Conservation (phyloP, 2,888 invertebrate species). For the Thereva nobilitata region DNA sequence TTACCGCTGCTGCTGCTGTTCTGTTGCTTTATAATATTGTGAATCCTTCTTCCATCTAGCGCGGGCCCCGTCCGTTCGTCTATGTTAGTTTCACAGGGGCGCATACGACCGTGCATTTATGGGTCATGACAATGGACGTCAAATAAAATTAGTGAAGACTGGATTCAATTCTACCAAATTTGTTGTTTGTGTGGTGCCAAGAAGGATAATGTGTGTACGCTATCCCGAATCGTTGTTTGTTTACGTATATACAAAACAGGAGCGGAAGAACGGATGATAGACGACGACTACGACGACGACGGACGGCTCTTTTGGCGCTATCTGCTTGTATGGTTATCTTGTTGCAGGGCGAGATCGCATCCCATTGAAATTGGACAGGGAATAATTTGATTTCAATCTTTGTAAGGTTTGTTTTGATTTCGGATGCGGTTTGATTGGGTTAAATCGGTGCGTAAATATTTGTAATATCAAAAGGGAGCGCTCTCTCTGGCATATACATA, state of each 20-base stretch:
- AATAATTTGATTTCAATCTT: slow-evolving; percentile 37
- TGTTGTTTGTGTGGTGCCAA: slow-evolving; percentile 17
- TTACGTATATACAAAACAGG: no score
- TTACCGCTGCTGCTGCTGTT: not conserved
- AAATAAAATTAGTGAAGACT: slow-evolving; percentile 38
- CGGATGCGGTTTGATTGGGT: slow-evolving; percentile 26
- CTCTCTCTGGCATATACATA: not conserved
- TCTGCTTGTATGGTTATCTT: slow-evolving; percentile 13
- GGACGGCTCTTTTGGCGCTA: slow-evolving; percentile 26
- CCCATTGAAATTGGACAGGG: not conserved
- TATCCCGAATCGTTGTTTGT: not conserved
- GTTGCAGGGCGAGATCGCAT: not conserved
- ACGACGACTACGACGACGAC: slow-evolving; percentile 1
- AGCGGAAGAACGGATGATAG: not conserved
- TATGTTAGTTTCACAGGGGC: not conserved
- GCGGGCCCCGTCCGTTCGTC: slow-evolving; percentile 4
- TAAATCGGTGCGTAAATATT: slow-evolving; percentile 33
- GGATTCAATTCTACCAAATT: slow-evolving; percentile 13
- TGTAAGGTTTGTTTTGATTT: slow-evolving; percentile 31
- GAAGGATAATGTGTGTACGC: not conserved
- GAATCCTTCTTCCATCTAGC: not conserved
- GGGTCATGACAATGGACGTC: slow-evolving; percentile 36
- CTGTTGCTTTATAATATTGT: no score
- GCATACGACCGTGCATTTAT: slow-evolving; percentile 27
- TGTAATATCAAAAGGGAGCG: not conserved